phyloP scores from a whole-genome alignment of 2,888 invertebrate genomes.

The Helleia helle region DNA sequence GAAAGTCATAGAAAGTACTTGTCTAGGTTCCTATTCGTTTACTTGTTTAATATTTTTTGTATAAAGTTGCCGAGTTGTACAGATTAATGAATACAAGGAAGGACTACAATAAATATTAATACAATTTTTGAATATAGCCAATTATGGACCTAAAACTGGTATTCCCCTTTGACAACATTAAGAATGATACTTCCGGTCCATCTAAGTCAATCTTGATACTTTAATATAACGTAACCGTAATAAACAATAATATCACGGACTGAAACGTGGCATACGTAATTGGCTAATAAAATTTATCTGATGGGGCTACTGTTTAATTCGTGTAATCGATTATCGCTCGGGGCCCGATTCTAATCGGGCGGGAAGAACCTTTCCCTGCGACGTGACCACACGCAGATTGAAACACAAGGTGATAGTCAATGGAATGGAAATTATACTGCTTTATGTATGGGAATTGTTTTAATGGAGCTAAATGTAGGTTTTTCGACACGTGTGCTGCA shows the following conservation, averaged over 20 bases:
- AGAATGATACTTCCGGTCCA: no score
- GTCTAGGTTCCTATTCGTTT: no score
- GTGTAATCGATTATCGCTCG: constrained; percentile 36
- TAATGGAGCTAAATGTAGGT: no score
- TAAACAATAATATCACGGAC: constrained; percentile 26
- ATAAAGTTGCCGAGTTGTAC: no score
- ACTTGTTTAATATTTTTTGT: no score
- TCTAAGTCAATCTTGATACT: constrained; percentile 5
- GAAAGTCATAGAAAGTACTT: no score
- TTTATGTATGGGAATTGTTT: constrained; percentile 1
- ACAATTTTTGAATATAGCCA: no score
- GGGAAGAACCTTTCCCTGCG: constrained; percentile 29
- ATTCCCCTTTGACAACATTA: no score
- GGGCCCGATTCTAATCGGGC: constrained; percentile 45
- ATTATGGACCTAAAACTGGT: no score
- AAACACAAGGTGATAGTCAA: constrained; percentile 11
- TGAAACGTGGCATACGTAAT: constrained; percentile 7
- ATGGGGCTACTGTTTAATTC: constrained; percentile 37
- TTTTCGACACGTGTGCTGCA: no score
- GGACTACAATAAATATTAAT: no score
- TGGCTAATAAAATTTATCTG: constrained; percentile 34
- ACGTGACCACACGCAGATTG: constrained; percentile 43
- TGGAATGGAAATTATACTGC: neutral
- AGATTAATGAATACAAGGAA: no score
- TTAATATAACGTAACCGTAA: constrained; percentile 3